These are phyloP conservation scores for Calameuta pallipes DNA, from an alignment of 2,888 invertebrate genomes.

Conservation along the genomic window DNA sequence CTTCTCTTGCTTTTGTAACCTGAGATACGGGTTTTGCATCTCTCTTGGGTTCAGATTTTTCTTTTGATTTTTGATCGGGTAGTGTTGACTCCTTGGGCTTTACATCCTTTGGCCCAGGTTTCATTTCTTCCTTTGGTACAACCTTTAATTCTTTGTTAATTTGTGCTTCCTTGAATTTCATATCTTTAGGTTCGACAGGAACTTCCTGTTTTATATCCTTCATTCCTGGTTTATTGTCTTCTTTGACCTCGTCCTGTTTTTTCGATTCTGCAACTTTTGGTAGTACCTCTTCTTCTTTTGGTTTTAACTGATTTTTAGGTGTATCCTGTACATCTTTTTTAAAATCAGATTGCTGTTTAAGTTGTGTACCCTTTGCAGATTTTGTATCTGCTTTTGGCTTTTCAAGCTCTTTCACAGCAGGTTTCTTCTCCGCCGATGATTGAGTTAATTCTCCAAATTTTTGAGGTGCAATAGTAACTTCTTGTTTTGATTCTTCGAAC, in stretches of 20 bases:
- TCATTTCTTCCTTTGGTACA: neutral
- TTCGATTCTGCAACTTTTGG: constrained; percentile 1
- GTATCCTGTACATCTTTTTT: constrained; percentile 3
- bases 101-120: neutral
- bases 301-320: constrained; percentile 16
- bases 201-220: constrained; percentile 19
- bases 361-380: neutral
- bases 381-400: neutral
- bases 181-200: constrained; percentile 3
- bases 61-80: constrained; percentile 10
- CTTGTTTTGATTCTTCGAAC: constrained; percentile 8
- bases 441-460: constrained; percentile 1
- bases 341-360: neutral
- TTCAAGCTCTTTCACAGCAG: neutral
- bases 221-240: neutral
- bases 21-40: constrained; percentile 32
- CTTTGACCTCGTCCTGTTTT: constrained; percentile 14
- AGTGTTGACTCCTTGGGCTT: neutral
- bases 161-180: constrained; percentile 9
- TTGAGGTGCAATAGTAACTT: constrained; percentile 1
- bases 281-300: constrained; percentile 11
- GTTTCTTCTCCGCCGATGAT: constrained; percentile 2
- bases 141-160: constrained; percentile 15
- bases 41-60: constrained; percentile 24
- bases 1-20: constrained; percentile 52